Base-by-base conservation (phyloP, 2,888 invertebrate genomes). In the Ferrisia virgata region DNA sequence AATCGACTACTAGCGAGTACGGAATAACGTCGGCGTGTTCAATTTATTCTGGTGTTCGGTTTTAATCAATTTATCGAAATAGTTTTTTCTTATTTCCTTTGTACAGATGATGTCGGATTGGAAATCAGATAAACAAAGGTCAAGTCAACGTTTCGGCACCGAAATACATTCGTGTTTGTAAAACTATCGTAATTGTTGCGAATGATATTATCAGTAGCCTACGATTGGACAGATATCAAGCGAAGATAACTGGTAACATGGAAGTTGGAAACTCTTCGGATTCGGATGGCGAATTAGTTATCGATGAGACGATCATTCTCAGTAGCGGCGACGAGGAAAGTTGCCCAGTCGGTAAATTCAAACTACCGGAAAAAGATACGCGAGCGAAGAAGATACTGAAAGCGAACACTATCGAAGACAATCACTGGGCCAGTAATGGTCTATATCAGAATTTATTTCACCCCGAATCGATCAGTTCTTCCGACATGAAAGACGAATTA, bases 401-500 rank as follows among this genome's bases (percentile, higher is more conserved):
- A 13, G 64, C 28, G 25, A 13, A 25, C 0, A 64, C 25, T 13
- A 76, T 18, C 72, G 72, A 76, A 36, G 72, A 76, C 31, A 76
- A 36, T 76, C 31, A 76, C 25, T 76, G 72, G 72, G n/a, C 72
- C 11, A 76, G 11, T 36, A 8, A 76, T 15, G 36, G 33, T 2
- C 13, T 76, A 18, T 76, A 33, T 9, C 31, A 31, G 33, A 31
- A 47, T 47, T 15, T 83, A 15, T 83, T 83, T 28, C 76, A 83
- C 13, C 83, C 83, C 4, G 43, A 72, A 22, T 83, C 83, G 15
- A 83, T 83, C 8, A 83, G 72, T n/a, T 72, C 83, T 5, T 39
- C 83, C 25, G 83, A 83, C 15, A 72, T 83, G 83, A 72, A 83
- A 72, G 83, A 72, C 5, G 83, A 72, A 76, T 47, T 83, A 80